Percentiles rank a stretch among this genome's conserved stretches.
phyloP scores from a whole-genome alignment of 2,888 invertebrate genomes.

The Sphecodes monilicornis region DNA sequence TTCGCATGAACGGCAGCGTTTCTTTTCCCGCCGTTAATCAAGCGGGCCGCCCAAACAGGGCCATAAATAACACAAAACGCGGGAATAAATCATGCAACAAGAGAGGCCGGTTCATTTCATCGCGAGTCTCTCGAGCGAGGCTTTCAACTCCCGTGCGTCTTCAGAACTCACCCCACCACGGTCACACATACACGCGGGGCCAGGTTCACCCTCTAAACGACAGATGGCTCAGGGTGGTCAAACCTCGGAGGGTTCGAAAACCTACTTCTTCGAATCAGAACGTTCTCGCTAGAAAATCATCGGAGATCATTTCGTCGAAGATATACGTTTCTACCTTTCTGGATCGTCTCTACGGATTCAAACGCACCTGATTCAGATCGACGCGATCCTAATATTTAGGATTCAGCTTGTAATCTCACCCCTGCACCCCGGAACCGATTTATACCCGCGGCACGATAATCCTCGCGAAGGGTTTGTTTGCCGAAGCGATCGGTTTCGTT shows the following conservation, averaged over 20 bases:
- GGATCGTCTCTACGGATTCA: conserved; percentile 49
- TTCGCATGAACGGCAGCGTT: neutral
- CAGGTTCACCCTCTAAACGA: conserved; percentile 67
- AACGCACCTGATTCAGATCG: conserved; percentile 30
- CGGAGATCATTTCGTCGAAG: conserved; percentile 42
- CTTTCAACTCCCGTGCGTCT: conserved; percentile 14
- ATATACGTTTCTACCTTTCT: conserved; percentile 43
- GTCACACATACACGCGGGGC: conserved; percentile 27
- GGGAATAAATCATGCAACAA: neutral
- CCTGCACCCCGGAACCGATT: conserved; percentile 50
- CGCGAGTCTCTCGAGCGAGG: neutral
- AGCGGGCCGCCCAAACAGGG: neutral
- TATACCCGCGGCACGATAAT: neutral
- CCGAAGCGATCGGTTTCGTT: conserved; percentile 38
- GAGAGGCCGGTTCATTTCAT: neutral
- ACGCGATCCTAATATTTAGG: too few relatives aligned
- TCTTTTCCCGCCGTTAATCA: neutral
- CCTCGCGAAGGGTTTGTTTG: conserved; percentile 31
- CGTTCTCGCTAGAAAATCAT: conserved; percentile 53
- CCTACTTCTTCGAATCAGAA: conserved; percentile 28
- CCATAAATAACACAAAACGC: conserved; percentile 5
- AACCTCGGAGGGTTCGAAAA: conserved; percentile 45
- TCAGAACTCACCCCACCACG: conserved; percentile 13
- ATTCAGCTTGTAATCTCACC: neutral
- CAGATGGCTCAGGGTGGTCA: conserved; percentile 70